Evolutionary conservation across 2,797 vertebrate species (phyloP).

Genomic region (Anguilla megastoma): DNA sequence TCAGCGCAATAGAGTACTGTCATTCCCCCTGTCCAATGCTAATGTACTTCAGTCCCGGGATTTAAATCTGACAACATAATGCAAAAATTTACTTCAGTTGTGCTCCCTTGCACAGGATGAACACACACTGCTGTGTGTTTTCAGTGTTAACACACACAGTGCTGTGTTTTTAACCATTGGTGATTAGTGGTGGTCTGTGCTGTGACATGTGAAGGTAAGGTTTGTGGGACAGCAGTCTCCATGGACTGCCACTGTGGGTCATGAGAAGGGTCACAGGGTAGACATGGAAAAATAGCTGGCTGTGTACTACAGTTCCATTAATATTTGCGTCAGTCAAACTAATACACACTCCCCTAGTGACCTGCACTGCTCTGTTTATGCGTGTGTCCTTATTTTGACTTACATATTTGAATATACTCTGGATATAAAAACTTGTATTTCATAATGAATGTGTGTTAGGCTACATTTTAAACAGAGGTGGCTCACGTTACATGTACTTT

Average conservation of each 20-base stretch:
- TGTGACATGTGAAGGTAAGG: neutral
- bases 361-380: neutral
- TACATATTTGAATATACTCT: neutral
- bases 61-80: neutral
- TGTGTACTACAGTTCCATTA: neutral
- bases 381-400: neutral
- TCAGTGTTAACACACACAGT: neutral
- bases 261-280: neutral
- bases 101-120: neutral
- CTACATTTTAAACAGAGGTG: too few species aligned
- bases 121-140: too few species aligned
- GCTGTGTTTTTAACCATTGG: neutral
- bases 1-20: neutral
- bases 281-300: neutral
- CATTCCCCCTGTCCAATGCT: neutral
- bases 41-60: neutral
- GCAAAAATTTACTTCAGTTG: neutral
- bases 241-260: neutral
- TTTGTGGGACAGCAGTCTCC: neutral
- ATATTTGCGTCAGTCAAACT: neutral
- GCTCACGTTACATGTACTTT: too few species aligned
- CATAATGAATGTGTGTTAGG: too few species aligned
- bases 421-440: too few species aligned
- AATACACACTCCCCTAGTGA: neutral
- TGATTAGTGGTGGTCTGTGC: neutral